Base-by-base conservation (phyloP, 2,113 vertebrate genomes). In the Myrmecophaga tridactyla region DNA sequence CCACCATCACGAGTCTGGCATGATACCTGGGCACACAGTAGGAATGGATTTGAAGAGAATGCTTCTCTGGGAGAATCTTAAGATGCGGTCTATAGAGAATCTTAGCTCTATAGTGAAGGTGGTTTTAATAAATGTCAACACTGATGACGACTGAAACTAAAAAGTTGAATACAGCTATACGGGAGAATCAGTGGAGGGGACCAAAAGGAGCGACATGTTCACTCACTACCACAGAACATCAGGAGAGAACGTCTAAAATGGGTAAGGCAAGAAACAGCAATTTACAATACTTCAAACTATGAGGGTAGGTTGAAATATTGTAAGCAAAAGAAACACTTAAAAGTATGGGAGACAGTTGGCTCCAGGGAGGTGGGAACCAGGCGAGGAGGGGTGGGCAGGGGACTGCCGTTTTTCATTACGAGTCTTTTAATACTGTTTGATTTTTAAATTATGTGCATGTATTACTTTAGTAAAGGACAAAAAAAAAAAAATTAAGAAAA, bases 381-480 rank as follows among this genome's bases (percentile, higher is more conserved):
- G 62, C 23, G 70, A 34, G 39, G 51, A 20, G 3, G 34, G 48
- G 80, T 34, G 83, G 58, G 75, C 15, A 17, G 0, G 25, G 84
- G 63, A n/a, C 43, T 69, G 48, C 53, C n/a, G 9, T 85, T 88
- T 92, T 85, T 81, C 29, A 69, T 78, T 29, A 73, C 15, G 29
- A 56, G 65, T 15, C 88, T 78, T 93, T 96, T 90, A 94, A 48
- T 53, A 53, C 0, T 31, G 90, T 96, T 95, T 97, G 96, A 97
- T 96, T 95, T 95, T 67, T 92, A 81, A 95, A 95, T 95, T 92
- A 94, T 65, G 89, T 92, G 90, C 90, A 86, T 95, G 82, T 36
- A 60, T 95, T 94, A 86, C n/a, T 92, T 96, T 75, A 94, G 86
- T 92, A 83, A 69, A 94, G 92, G 63, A 43, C 48, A 51, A 51